Conservation (phyloP, 2,888 invertebrate species). For the Spodoptera picta region DNA sequence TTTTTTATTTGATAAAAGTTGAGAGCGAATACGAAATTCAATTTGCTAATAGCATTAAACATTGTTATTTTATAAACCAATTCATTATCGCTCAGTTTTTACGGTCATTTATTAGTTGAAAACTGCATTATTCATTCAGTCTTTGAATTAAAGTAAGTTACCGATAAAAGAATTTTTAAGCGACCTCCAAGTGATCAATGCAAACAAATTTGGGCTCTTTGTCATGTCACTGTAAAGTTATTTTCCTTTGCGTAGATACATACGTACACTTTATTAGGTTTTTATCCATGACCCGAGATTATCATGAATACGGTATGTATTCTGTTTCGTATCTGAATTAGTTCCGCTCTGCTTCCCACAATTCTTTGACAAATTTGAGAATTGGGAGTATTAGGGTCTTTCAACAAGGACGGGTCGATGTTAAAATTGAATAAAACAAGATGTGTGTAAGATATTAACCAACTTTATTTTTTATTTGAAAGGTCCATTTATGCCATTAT, state of each 20-base stretch:
- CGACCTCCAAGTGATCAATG: conserved; percentile 32
- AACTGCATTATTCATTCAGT: conserved; percentile 49
- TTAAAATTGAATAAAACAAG: too few species aligned
- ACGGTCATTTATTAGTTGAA: conserved; percentile 23
- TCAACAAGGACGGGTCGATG: too few species aligned
- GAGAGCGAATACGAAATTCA: conserved; percentile 1
- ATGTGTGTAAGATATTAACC: too few species aligned
- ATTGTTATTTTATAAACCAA: conserved; percentile 23
- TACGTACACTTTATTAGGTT: conserved; percentile 26
- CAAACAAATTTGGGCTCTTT: conserved; percentile 38
- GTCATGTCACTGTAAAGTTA: conserved; percentile 33
- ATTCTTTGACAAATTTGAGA: conserved; percentile 33
- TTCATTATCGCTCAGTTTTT: conserved; percentile 28
- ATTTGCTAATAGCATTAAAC: conserved; percentile 21
- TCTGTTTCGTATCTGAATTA: conserved; percentile 28
- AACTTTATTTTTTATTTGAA: too few species aligned
- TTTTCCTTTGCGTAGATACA: conserved; percentile 21
- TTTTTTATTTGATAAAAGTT: conserved; percentile 6
- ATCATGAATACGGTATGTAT: conserved; percentile 30
- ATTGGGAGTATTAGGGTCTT: conserved; percentile 1
- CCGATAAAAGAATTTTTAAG: conserved; percentile 31
- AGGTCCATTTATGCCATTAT: too few species aligned
- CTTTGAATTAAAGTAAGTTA: conserved; percentile 20
- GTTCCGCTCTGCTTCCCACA: conserved; percentile 28
- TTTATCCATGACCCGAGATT: conserved; percentile 36